A percentile compares a stretch with the other conserved stretches of the same genome.
These are phyloP conservation scores for Ctenodactylus gundi DNA, from an alignment of 2,113 vertebrate species.

Conservation along the genomic window DNA sequence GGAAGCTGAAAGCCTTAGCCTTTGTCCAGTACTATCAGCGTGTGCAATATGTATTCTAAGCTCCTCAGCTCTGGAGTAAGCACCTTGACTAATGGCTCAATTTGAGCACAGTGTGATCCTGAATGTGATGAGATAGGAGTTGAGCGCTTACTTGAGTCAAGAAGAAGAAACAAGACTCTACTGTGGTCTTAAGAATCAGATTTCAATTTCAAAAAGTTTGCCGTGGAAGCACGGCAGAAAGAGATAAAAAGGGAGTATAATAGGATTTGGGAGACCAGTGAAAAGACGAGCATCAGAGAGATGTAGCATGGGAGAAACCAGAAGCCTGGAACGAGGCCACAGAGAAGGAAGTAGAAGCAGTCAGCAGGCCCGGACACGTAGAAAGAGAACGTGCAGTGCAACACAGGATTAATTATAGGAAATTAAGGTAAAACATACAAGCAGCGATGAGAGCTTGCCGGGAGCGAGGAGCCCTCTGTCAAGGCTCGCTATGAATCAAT, in stretches of 20 bases:
- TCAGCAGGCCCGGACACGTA: background rate
- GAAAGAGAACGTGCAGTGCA: background rate
- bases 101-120: background rate
- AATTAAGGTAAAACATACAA: background rate
- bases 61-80: background rate
- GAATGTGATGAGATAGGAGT: background rate
- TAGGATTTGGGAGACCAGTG: background rate
- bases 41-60: background rate
- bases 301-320: background rate
- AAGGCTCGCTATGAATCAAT: background rate
- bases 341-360: background rate
- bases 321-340: background rate
- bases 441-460: background rate
- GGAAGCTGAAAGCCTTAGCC: background rate
- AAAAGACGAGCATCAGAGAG: background rate
- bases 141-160: background rate
- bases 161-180: background rate
- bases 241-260: background rate
- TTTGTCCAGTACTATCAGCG: background rate
- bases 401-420: background rate
- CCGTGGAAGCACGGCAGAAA: background rate
- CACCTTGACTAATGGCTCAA: background rate
- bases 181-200: background rate
- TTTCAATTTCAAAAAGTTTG: background rate
- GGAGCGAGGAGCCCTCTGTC: background rate